Percentiles rank a stretch among this genome's conserved stretches.
phyloP scores from a whole-genome alignment of 2,797 vertebrate genomes.

The Avahi laniger region DNA sequence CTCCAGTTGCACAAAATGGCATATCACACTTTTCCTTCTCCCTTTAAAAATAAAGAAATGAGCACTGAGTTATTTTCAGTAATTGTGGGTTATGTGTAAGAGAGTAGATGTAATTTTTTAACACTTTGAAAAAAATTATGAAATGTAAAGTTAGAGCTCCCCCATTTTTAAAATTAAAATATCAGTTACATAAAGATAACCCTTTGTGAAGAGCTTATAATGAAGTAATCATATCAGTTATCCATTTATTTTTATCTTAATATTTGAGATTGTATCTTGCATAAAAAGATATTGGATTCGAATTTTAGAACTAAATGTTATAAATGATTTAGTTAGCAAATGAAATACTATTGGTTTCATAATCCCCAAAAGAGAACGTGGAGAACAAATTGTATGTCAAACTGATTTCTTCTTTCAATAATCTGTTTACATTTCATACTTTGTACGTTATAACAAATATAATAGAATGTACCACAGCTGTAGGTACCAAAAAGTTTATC shows the following conservation, averaged over 20 bases:
- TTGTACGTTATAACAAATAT: not conserved
- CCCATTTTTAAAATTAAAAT: constrained; percentile 12
- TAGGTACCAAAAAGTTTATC: not conserved
- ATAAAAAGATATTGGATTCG: not conserved
- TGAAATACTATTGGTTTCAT: not conserved
- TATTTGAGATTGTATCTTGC: not conserved
- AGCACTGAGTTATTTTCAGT: constrained; percentile 16
- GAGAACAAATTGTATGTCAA: not conserved
- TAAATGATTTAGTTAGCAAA: not conserved
- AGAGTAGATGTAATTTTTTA: not conserved
- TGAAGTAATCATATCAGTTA: not conserved
- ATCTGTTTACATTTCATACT: not conserved
- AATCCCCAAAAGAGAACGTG: not conserved
- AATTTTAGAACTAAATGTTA: constrained; percentile 6
- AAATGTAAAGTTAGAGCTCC: not conserved
- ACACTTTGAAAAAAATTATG: not conserved
- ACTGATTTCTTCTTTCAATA: not conserved
- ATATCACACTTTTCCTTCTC: not conserved
- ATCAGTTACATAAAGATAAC: not conserved
- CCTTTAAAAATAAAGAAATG: constrained; percentile 24
- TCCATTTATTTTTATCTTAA: not conserved
- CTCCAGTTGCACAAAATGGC: constrained; percentile 1
- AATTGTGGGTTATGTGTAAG: not conserved
- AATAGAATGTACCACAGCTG: not conserved
- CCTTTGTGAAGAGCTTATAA: not conserved